Conservation (phyloP, 2,888 invertebrate species). For the Heliconius charithonia region DNA sequence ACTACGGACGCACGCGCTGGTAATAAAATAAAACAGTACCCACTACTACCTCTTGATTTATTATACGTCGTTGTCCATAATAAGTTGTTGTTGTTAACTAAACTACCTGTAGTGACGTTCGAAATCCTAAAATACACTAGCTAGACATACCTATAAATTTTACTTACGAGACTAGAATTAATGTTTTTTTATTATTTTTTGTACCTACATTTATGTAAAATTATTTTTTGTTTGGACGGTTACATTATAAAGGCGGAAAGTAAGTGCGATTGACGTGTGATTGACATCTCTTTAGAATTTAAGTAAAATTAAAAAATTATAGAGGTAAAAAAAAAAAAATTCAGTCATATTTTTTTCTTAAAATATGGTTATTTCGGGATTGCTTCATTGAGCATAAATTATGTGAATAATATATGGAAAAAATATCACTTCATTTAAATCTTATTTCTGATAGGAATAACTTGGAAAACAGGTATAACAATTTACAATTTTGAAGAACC, state of each 20-base stretch:
- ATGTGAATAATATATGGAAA: background rate
- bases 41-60: conserved; percentile 73
- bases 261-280: background rate
- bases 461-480: background rate
- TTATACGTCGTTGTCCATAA: conserved; percentile 68
- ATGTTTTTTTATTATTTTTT: background rate
- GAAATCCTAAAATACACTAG: conserved; percentile 39
- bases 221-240: background rate
- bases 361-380: background rate
- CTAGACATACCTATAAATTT: conserved; percentile 17
- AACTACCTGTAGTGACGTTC: conserved; percentile 54
- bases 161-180: conserved; percentile 16
- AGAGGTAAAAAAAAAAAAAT: background rate
- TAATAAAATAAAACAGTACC: conserved; percentile 71
- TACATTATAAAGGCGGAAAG: background rate
- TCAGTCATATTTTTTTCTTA: background rate
- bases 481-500: conserved; percentile 29
- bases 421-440: background rate
- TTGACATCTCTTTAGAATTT: background rate
- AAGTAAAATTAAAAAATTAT: no score
- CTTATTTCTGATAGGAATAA: background rate
- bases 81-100: conserved; percentile 64
- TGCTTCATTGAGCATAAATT: background rate
- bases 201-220: background rate
- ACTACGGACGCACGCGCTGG: conserved; percentile 56